These are phyloP conservation scores for Cassiopea xamachana DNA, from an alignment of 30 jellyfish, hydroid and myxozoan species.

Conservation along the genomic window DNA sequence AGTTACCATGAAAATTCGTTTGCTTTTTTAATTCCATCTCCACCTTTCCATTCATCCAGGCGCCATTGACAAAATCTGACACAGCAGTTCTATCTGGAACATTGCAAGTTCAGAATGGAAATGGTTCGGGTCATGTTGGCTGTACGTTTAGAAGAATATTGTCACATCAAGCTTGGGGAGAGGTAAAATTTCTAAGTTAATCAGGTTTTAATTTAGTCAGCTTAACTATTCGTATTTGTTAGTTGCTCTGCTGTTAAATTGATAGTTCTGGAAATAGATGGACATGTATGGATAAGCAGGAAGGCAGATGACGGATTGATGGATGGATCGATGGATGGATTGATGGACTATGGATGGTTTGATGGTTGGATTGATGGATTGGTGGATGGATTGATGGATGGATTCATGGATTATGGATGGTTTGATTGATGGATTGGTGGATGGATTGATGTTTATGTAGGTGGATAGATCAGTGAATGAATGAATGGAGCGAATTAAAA, in stretches of 20 bases:
- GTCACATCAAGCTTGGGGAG: slow-evolving; percentile 94
- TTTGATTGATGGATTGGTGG: neutral
- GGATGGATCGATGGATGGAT: neutral
- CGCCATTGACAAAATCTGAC: slow-evolving; percentile 90
- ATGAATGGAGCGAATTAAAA: neutral
- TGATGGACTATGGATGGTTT: neutral
- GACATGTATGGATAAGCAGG: no score
- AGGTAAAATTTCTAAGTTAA: slow-evolving; percentile 34
- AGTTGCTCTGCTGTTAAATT: no score
- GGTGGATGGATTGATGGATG: neutral
- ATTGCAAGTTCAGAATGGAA: slow-evolving; percentile 84
- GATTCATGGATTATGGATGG: neutral
- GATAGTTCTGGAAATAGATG: no score
- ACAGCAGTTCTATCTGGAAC: slow-evolving; percentile 96
- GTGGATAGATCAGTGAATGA: neutral
- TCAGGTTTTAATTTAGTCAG: neutral
- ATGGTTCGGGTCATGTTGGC: slow-evolving; percentile 90
- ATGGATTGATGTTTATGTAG: neutral
- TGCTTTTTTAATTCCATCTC: no score
- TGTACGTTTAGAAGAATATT: slow-evolving; percentile 65
- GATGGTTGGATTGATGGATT: neutral
- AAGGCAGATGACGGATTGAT: neutral
- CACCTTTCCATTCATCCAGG: slow-evolving; percentile 41
- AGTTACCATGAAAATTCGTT: no score
- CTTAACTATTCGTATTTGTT: no score